A percentile compares a stretch with the other conserved stretches of the same genome.
phyloP scores from a whole-genome alignment of 2,113 vertebrate species.

The Aleadryas rufinucha region DNA sequence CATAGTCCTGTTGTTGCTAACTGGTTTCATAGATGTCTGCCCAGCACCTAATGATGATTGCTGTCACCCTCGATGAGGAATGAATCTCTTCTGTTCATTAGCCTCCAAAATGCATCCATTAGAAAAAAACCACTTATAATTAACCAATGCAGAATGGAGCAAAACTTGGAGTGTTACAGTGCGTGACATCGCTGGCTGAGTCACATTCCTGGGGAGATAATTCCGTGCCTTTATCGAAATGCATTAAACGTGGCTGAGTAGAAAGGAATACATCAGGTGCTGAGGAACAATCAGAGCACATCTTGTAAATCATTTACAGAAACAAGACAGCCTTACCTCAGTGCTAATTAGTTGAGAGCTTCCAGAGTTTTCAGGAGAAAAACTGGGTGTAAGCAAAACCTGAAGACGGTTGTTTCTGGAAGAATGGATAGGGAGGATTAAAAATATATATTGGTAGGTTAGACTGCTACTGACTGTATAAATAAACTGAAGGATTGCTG shows the following conservation, averaged over 20 bases:
- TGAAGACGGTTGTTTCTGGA: neutral
- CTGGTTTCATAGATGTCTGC: neutral
- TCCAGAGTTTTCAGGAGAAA: neutral
- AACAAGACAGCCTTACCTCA: neutral
- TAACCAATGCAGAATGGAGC: neutral
- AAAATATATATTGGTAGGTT: neutral
- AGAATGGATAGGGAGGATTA: neutral
- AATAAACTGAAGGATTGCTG: slow-evolving; percentile 28
- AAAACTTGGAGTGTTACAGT: neutral
- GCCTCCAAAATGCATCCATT: neutral
- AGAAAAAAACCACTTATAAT: neutral
- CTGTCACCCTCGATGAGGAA: neutral
- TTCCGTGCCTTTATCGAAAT: neutral
- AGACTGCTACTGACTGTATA: slow-evolving; percentile 12
- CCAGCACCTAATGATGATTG: neutral
- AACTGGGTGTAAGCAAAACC: neutral
- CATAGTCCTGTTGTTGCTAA: neutral
- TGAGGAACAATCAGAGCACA: neutral
- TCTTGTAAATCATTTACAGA: neutral
- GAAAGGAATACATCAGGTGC: neutral
- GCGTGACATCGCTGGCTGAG: neutral
- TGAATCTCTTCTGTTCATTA: neutral
- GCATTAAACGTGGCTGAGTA: neutral
- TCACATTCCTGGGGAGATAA: neutral
- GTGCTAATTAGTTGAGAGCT: neutral